Evolutionary conservation across 2,888 invertebrate genomes (phyloP), one percentile per base, ranked within the genome.

Genomic region (Aspidiotus destructor): DNA sequence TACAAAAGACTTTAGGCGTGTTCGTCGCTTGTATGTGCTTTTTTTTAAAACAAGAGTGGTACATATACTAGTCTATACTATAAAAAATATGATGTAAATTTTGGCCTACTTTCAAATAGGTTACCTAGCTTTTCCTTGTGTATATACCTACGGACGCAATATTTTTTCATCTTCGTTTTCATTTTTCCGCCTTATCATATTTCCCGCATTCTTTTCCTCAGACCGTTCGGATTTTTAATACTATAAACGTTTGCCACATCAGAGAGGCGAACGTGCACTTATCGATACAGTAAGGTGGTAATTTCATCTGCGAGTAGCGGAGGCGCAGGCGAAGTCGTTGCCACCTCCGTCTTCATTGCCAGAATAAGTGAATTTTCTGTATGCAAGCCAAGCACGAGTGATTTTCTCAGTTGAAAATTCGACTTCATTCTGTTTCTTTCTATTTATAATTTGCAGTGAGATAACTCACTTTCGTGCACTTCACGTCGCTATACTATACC

Each of bases 291-390:
- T 28, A 28, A 28, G 28, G 28, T 28, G 28, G 28, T 28, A 28
- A 28, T 28, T 28, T 28, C 28, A 28, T 28, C 28, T 28, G 28
- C 28, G 28, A 28, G 28, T 28, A 5, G 5, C 28, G 28, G 28
- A 28, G 28, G 28, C 28, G 28, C 28, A 28, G 28, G 28, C 28
- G 28, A 28, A 28, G 28, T 28, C 28, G 28, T 28, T 28, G 28
- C 28, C 28, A 28, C 28, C 28, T 28, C 28, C 55, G 55, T 16
- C 15, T 13, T 54, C 55, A 53, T 40, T 65, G 65, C 65, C 65
- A 65, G 65, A 65, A 65, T 58, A 65, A 65, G 58, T 58, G 65
- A 65, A 65, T 58, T 65, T 65, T 65, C 65, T 65, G 65, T 65
- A 65, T 44, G 17, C 28, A 42, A 41, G 65, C 65, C 65, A 65